Evolutionary conservation across 1,140 invertebrate species (phyloP), one percentile per base, ranked within the genome.

Genomic region (Drosophila burlai): DNA sequence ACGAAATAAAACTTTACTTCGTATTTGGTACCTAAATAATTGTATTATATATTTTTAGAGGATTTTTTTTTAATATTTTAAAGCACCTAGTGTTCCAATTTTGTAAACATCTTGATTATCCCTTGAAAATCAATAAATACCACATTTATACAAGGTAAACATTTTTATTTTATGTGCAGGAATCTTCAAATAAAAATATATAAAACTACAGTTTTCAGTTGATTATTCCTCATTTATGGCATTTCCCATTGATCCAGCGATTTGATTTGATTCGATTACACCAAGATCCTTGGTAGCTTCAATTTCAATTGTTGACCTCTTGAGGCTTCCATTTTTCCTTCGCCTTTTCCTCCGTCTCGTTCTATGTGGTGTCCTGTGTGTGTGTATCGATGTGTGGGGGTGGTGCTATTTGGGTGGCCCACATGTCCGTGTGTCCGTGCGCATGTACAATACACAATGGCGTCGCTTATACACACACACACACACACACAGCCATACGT

Each of bases 381-480:
- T 58, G 29, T 52, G 31, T 42, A 55, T 78, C 54, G 68, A 60
- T 73, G 69, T 58, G 68, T 69, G 68, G 47, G 67, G 63, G 67
- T 71, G 68, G 52, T 46, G 3, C 18, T 24, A 15, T 21, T 52
- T 52, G 58, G 50, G n/a, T 26, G 36, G 24, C 18, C 16, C 38
- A 60, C 54, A 65, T 45, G 21, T 66, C 36, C 29, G 31, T 49
- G 31, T 54, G 36, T 69, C 42, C 52, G 31, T 80, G 83, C 80
- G 83, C 76, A 86, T 86, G 83, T 82, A 82, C 83, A 74, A 86
- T 60, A 87, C 76, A 73, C 81, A 84, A 76, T 77, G 72, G 65
- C 52, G 69, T 58, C 43, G 21, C 66, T 49, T 71, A 66, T 66
- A 81, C 54, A 63, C 62, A 75, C 49, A 72, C 29, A 65, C 29